A percentile compares a stretch with the other conserved stretches of the same genome.
These are phyloP conservation scores for Galago senegalensis DNA, from an alignment of 2,797 vertebrate species.

Conservation along the genomic window DNA sequence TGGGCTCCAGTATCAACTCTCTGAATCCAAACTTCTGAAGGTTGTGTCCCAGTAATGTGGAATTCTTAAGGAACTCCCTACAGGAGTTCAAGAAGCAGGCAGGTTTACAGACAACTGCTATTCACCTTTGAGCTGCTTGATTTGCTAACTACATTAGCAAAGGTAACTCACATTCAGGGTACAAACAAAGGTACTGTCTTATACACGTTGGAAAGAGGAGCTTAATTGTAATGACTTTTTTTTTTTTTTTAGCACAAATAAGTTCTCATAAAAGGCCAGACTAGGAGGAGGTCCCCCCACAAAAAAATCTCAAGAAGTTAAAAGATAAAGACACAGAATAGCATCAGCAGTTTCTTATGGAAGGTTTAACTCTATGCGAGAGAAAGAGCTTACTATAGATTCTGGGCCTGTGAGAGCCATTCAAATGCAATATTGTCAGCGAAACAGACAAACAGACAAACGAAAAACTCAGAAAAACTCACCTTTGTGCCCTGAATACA, in stretches of 20 bases:
- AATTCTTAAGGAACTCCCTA: not conserved
- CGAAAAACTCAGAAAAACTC: not conserved
- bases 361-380: not conserved
- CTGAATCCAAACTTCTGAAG: conserved; percentile 14
- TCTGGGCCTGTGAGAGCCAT: not conserved
- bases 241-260: not conserved
- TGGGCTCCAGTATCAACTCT: not conserved
- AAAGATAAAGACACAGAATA: not conserved
- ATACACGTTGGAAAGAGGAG: not conserved
- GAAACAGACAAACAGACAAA: not conserved
- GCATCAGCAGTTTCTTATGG: not conserved
- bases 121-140: conserved; percentile 18
- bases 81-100: not conserved
- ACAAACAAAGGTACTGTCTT: conserved; percentile 46
- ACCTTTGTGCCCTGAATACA: not conserved
- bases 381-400: not conserved
- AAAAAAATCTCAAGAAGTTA: not conserved
- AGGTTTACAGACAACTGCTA: not conserved
- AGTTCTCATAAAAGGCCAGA: conserved; percentile 18
- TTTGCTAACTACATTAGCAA: conserved; percentile 41
- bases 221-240: conserved; percentile 7
- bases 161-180: conserved; percentile 43
- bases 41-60: not conserved
- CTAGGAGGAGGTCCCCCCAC: not conserved
- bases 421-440: not conserved